Base-by-base conservation (phyloP, 2,113 vertebrate species). In the Oryzias woworae region DNA sequence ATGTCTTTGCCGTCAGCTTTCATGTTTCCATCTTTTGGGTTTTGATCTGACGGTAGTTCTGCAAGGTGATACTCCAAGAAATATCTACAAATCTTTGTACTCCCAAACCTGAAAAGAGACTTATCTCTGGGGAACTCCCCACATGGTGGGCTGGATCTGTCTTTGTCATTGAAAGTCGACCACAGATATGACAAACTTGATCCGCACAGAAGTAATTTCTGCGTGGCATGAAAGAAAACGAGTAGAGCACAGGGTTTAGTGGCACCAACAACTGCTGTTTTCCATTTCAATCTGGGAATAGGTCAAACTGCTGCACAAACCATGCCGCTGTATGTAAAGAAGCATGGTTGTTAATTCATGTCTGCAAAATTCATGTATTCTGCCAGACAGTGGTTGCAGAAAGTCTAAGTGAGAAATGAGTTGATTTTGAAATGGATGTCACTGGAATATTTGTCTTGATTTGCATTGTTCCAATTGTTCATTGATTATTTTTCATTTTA, bases 401-500 rank as follows among this genome's bases (percentile, higher is more conserved):
- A 61, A 24, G 41, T 43, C 58, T 48, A n/a, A 48, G 7, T 13
- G 26, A 44, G n/a, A 46, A 45, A 24, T 3, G 36, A 48, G 0
- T 47, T 44, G 17, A 15, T 16, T 22, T 48, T 10, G 23, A 46
- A 42, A 62, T 59, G 2, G 0, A 57, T 62, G 59, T 56, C 80
- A 90, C 89, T 89, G 85, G 82, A 88, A 76, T 74, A 53, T 55
- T 66, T 72, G 43, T 65, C 62, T 49, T 48, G 53, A 76, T 76
- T 66, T 55, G 51, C 78, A 57, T 69, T 59, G 44, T 73, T 84
- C 53, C 20, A 64, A 69, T 80, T 69, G 53, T 50, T 81, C 3
- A 24, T 49, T 59, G 4, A 28, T 15, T 22, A 4, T 23, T 36
- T 55, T 47, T 20, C 7, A 63, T 89, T 84, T 83, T 68, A 46